These are phyloP conservation scores for Crossocerus cetratus DNA, from an alignment of 2,888 invertebrate genomes.

Conservation along the genomic window DNA sequence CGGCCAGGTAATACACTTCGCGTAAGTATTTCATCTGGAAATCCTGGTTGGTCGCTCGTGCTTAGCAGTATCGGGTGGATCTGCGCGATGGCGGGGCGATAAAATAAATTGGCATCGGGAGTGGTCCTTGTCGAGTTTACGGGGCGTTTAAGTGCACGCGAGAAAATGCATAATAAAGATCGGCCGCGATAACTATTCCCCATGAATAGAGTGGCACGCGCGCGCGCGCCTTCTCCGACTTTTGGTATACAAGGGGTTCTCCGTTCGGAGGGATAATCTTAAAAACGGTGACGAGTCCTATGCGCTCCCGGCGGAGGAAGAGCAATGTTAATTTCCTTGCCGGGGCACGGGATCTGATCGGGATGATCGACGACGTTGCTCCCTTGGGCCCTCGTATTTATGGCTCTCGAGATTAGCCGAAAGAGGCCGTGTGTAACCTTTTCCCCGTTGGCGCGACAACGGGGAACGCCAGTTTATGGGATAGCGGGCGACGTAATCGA, in stretches of 20 bases:
- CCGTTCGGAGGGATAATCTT: constrained; percentile 28
- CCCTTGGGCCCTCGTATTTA: constrained; percentile 50
- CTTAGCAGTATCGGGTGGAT: background rate
- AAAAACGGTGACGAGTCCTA: constrained; percentile 18
- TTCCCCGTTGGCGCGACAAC: constrained; percentile 14
- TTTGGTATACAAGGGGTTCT: constrained; percentile 4
- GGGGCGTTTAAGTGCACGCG: constrained; percentile 57
- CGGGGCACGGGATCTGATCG: constrained; percentile 12
- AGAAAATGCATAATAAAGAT: constrained; percentile 59
- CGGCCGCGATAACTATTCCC: constrained; percentile 35
- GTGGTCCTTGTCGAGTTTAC: constrained; percentile 22
- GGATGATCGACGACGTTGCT: constrained; percentile 48
- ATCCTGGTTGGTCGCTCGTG: constrained; percentile 2
- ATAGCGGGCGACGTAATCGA: constrained; percentile 38
- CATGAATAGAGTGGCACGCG: background rate
- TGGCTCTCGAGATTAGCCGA: constrained; percentile 46
- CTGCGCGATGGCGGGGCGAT: constrained; percentile 26
- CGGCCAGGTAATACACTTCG: background rate
- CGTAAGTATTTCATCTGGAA: constrained; percentile 8
- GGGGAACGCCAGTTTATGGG: constrained; percentile 41
- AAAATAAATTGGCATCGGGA: constrained; percentile 40
- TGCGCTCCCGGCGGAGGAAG: constrained; percentile 24
- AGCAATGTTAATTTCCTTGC: constrained; percentile 43
- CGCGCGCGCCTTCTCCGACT: background rate
- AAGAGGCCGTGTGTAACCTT: constrained; percentile 35